Percentiles rank a stretch among this genome's conserved stretches.
These are phyloP conservation scores for Corticium candelabrum DNA, from an alignment of 37 sponge, comb jelly and placozoan species.

Conservation along the genomic window DNA sequence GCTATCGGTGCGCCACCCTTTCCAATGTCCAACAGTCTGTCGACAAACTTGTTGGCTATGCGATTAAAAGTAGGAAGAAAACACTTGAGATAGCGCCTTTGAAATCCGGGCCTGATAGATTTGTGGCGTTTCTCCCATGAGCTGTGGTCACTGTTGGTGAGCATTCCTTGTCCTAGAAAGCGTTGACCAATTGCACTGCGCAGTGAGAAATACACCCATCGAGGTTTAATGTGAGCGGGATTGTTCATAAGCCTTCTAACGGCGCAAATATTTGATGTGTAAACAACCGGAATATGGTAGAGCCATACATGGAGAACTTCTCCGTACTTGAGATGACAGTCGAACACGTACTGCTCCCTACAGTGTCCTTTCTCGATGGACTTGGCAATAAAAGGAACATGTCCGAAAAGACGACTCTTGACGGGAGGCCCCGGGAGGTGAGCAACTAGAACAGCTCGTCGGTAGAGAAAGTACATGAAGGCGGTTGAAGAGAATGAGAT, in stretches of 20 bases:
- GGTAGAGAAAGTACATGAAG: background rate
- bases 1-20: background rate
- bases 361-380: background rate
- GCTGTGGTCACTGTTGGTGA: background rate
- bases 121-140: conserved; percentile 6
- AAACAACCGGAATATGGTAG: background rate
- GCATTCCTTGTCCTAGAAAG: conserved; percentile 8
- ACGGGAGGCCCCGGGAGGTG: background rate
- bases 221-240: background rate
- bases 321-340: background rate
- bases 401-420: background rate
- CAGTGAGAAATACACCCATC: background rate
- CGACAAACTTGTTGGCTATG: background rate
- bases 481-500: background rate
- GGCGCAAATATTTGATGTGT: background rate
- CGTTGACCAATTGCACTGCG: background rate
- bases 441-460: background rate
- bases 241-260: background rate
- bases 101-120: conserved; percentile 5
- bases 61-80: background rate
- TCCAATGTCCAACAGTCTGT: background rate
- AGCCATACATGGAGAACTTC: background rate
- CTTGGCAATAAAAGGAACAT: background rate
- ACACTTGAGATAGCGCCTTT: background rate
- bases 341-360: background rate